Conservation (phyloP, 2,113 vertebrate species). For the Marcusenius ussheri region DNA sequence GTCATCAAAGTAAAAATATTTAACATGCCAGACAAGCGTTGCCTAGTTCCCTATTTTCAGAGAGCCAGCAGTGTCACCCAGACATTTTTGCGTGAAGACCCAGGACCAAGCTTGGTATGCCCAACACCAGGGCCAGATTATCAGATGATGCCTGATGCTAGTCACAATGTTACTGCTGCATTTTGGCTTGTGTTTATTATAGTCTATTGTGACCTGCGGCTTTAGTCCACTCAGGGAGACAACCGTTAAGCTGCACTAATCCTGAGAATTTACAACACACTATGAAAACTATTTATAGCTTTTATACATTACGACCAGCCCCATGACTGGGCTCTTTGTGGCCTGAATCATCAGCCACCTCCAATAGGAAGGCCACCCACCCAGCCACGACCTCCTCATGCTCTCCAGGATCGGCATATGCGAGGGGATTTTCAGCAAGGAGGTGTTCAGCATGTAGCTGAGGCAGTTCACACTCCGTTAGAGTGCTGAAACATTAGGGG, state of each 20-base stretch:
- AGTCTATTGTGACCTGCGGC: not conserved
- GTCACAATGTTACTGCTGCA: not conserved
- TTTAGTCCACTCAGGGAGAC: not conserved
- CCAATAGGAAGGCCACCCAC: not conserved
- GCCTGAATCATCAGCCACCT: not conserved
- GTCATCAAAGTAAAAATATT: not conserved
- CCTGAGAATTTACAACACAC: not conserved
- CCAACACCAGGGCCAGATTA: not conserved
- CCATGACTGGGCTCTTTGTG: not conserved
- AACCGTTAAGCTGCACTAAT: not conserved
- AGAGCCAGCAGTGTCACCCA: not conserved
- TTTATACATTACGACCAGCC: not conserved
- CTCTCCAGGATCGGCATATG: not conserved
- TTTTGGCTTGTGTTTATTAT: not conserved
- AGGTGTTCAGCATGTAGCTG: not conserved
- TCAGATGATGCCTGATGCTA: not conserved
- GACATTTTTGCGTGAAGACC: not conserved
- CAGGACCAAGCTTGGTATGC: not conserved
- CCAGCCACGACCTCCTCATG: not conserved
- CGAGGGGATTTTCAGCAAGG: not conserved
- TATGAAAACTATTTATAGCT: not conserved
- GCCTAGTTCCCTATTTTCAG: not conserved
- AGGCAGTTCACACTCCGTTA: not conserved
- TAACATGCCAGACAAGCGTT: not conserved
- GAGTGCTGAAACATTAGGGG: not conserved